Conservation (phyloP, 1,140 invertebrate species). For the Ips nitidus region DNA sequence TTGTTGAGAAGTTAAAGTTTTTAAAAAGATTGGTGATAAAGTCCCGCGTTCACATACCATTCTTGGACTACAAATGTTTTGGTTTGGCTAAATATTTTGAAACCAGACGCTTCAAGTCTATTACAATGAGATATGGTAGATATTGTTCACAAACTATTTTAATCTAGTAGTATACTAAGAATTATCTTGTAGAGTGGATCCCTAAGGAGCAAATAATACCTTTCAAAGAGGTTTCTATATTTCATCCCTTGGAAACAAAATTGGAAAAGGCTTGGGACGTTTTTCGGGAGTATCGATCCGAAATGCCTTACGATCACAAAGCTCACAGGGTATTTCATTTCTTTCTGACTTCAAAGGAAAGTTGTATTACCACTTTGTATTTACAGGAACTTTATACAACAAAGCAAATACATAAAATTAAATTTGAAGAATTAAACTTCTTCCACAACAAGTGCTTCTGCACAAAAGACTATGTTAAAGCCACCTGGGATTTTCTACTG, state of each 20-base stretch:
- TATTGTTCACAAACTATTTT: neutral
- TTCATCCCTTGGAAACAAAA: conserved; percentile 28
- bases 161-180: neutral
- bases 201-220: conserved; percentile 19
- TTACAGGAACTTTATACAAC: conserved; percentile 25
- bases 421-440: conserved; percentile 32
- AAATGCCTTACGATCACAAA: conserved; percentile 25
- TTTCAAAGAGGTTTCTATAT: conserved; percentile 26
- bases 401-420: conserved; percentile 16
- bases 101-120: conserved; percentile 31
- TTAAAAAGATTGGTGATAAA: conserved; percentile 31
- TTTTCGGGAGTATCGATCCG: conserved; percentile 19
- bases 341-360: neutral
- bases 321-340: conserved; percentile 17
- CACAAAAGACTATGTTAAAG: conserved; percentile 23
- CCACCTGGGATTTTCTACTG: conserved; percentile 24
- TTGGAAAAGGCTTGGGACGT: conserved; percentile 27
- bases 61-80: conserved; percentile 31
- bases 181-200: conserved; percentile 22
- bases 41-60: conserved; percentile 24
- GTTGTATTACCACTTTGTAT: neutral
- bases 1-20: conserved; percentile 25
- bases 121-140: conserved; percentile 26
- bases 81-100: conserved; percentile 30
- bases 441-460: conserved; percentile 31